Percentiles rank a stretch among this genome's conserved stretches.
Conservation (phyloP, 1,140 invertebrate genomes). For the Maniola jurtina region DNA sequence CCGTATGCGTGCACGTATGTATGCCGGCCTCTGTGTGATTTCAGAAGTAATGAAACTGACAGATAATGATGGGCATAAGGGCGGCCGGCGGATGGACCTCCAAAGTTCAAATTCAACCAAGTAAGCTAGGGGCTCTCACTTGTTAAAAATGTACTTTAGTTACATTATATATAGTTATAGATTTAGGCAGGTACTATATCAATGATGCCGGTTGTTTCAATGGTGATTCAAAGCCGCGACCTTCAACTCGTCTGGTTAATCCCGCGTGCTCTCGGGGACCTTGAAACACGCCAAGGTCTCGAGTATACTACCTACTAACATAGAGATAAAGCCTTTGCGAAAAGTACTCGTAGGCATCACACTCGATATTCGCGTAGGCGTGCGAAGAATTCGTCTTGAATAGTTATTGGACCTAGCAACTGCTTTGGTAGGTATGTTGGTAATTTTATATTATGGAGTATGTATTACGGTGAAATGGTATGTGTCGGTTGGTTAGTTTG, state of each 20-base stretch:
- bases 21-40: too few relatives aligned
- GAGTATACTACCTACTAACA: constrained; percentile 38
- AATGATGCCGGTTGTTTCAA: constrained; percentile 21
- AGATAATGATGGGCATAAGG: too few relatives aligned
- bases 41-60: too few relatives aligned
- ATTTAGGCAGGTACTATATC: not conserved
- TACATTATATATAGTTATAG: not conserved
- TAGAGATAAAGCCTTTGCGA: constrained; percentile 27
- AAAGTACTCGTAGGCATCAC: not conserved
- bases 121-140: too few relatives aligned
- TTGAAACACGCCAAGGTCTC: constrained; percentile 58
- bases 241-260: constrained; percentile 57
- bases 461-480: too few relatives aligned
- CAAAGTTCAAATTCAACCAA: too few relatives aligned
- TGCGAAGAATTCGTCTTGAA: not conserved
- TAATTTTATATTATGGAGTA: too few relatives aligned
- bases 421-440: too few relatives aligned
- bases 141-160: too few relatives aligned
- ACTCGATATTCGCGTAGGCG: not conserved
- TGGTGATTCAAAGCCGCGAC: constrained; percentile 37
- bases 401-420: not conserved
- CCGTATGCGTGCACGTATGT: too few relatives aligned
- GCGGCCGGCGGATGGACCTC: too few relatives aligned
- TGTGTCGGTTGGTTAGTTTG: too few relatives aligned
- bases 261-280: constrained; percentile 62